Evolutionary conservation across 2,888 invertebrate genomes (phyloP), one percentile per base, ranked within the genome.

Genomic region (Tipula vernalis): DNA sequence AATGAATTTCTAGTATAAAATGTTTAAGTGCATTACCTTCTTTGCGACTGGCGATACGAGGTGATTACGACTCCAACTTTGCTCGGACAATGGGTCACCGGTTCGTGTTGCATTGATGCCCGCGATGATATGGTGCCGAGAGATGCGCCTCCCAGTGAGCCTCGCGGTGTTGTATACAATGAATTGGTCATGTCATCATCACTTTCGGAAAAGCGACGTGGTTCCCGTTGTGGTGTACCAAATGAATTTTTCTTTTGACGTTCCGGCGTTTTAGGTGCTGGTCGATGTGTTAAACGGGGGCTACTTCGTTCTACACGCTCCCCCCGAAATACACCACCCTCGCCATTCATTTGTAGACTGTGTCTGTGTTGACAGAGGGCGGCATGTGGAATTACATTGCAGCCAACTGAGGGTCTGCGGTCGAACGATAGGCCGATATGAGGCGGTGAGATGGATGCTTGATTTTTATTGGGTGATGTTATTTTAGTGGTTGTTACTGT

Each of bases 41-140:
- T 92, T 89, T 97, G 96, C 13, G 97, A 97, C 90, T 97, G 96
- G 86, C 97, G 92, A 89, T 96, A 97, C 2, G 97, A 97, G 1
- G 98, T 98, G 87, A 98, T 97, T 86, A 98, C 97, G 6, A 97
- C 97, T 0, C 98, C 98, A 1, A 96, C 97, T 91, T 96, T 96
- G 88, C 94, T 93, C n/a, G 93, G 92, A 89, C 93, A 93, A 87
- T 88, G 88, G 44, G 88, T 88, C 85, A 88, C 87, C 44, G 89
- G 88, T 89, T 94, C 94, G 87, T 93, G 93, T 89, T 94, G 94
- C 89, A 95, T 94, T 88, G 94, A 94, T 85, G 94, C 93, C 84
- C 95, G 90, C 1, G 94, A 93, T 6, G 94, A 93, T 86, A 91
- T 91, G 44, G 91, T 90, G 5, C 90, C 89, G 18, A 89, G 87